Conservation (phyloP, 1,140 invertebrate species). For the Manduca sexta region DNA sequence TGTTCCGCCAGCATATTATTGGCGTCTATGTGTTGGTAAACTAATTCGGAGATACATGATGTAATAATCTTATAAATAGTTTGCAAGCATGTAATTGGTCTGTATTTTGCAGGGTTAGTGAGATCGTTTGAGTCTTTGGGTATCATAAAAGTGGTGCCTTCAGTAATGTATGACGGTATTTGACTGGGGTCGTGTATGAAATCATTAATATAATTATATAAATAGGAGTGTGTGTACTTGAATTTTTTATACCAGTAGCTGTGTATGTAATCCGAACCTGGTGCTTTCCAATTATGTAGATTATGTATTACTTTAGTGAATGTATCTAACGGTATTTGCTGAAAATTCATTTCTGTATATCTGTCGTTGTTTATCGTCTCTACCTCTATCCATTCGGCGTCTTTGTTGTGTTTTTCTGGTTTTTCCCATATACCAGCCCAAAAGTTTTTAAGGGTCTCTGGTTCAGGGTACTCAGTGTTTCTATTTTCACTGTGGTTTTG, state of each 20-base stretch:
- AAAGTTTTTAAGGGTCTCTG: conserved; percentile 8
- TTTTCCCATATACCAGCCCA: conserved; percentile 16
- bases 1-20: conserved; percentile 21
- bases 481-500: conserved; percentile 5
- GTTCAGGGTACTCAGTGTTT: too few relatives aligned
- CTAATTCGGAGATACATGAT: conserved; percentile 4
- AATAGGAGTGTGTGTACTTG: background rate
- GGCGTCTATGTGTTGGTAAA: conserved; percentile 11
- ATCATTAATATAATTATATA: conserved; percentile 2
- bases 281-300: conserved; percentile 8
- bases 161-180: conserved; percentile 11
- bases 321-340: conserved; percentile 9
- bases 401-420: conserved; percentile 14
- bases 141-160: conserved; percentile 19
- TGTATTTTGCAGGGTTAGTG: too few relatives aligned
- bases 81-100: too few relatives aligned
- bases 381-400: conserved; percentile 13
- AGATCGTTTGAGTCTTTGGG: conserved; percentile 21
- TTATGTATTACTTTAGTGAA: conserved; percentile 12
- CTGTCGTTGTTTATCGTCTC: conserved; percentile 8
- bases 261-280: conserved; percentile 10
- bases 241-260: conserved; percentile 13
- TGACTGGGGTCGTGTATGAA: conserved; percentile 1
- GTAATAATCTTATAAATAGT: too few relatives aligned
- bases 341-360: conserved; percentile 7